Evolutionary conservation across 1,140 invertebrate genomes (phyloP).

Genomic region (Phthorimaea operculella): DNA sequence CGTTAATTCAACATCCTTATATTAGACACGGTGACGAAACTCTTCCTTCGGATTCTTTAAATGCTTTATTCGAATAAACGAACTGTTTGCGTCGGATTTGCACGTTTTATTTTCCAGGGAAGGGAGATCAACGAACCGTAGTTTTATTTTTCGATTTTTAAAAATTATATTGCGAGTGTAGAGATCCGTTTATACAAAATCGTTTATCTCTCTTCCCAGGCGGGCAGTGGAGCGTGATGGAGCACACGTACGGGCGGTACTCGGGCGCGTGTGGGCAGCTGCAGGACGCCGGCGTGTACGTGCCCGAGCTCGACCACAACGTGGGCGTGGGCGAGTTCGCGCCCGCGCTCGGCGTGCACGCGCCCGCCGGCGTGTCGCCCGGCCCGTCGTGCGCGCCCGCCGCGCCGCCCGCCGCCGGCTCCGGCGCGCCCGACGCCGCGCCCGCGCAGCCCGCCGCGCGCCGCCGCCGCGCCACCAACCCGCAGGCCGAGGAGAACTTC

Average conservation of each 20-base stretch:
- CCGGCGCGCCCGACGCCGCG: slow-evolving; percentile 10
- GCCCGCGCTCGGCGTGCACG: slow-evolving; percentile 28
- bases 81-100: no score
- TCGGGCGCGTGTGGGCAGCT: slow-evolving; percentile 43
- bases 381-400: slow-evolving; percentile 32
- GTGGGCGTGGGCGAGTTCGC: slow-evolving; percentile 37
- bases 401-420: slow-evolving; percentile 19
- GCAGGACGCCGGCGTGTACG: slow-evolving; percentile 44
- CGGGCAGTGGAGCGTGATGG: slow-evolving; percentile 60
- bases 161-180: slow-evolving; percentile 26
- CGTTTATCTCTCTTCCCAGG: slow-evolving; percentile 67
- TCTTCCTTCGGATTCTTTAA: no score
- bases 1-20: no score
- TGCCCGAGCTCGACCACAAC: slow-evolving; percentile 43
- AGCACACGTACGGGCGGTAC: slow-evolving; percentile 56
- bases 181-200: slow-evolving; percentile 45
- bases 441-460: slow-evolving; percentile 13
- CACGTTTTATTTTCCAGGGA: slow-evolving; percentile 45
- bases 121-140: slow-evolving; percentile 62
- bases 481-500: slow-evolving; percentile 83
- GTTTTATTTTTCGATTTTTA: slow-evolving; percentile 12
- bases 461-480: slow-evolving; percentile 63
- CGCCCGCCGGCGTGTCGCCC: slow-evolving; percentile 29
- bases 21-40: no score
- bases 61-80: no score